These are phyloP conservation scores for Monomorium pharaonis DNA, from an alignment of 1,140 invertebrate species.

Conservation along the genomic window DNA sequence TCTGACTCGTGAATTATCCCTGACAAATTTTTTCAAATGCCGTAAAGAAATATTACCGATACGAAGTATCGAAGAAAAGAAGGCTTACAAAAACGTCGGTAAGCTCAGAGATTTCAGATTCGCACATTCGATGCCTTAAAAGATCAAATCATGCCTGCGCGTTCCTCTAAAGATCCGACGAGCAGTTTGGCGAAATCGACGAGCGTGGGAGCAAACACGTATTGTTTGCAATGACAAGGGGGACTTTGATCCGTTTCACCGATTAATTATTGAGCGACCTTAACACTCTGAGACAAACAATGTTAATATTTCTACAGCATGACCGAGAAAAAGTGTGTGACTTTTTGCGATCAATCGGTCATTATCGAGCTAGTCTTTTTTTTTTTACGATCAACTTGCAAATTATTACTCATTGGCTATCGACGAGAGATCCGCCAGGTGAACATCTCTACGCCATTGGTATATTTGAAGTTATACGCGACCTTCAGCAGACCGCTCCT, in stretches of 20 bases:
- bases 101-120: not conserved
- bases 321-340: not conserved
- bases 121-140: not conserved
- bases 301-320: not conserved
- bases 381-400: not conserved
- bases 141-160: not conserved
- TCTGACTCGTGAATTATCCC: not conserved
- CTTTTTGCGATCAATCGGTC: not conserved
- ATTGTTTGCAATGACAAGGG: not conserved
- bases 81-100: conserved; percentile 4
- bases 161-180: not conserved
- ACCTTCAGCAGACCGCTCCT: not conserved
- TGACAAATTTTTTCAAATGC: conserved; percentile 22
- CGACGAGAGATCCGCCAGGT: not conserved
- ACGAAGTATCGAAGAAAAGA: not conserved
- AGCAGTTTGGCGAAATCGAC: not conserved
- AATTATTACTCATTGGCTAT: not conserved
- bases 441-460: not conserved
- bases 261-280: not conserved
- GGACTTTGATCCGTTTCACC: not conserved
- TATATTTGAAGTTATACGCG: not conserved
- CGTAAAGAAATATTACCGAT: conserved; percentile 16
- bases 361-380: not conserved
- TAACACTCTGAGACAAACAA: not conserved
- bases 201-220: not conserved